Evolutionary conservation across 2,113 vertebrate species (phyloP).

Genomic region (Caloenas nicobarica): DNA sequence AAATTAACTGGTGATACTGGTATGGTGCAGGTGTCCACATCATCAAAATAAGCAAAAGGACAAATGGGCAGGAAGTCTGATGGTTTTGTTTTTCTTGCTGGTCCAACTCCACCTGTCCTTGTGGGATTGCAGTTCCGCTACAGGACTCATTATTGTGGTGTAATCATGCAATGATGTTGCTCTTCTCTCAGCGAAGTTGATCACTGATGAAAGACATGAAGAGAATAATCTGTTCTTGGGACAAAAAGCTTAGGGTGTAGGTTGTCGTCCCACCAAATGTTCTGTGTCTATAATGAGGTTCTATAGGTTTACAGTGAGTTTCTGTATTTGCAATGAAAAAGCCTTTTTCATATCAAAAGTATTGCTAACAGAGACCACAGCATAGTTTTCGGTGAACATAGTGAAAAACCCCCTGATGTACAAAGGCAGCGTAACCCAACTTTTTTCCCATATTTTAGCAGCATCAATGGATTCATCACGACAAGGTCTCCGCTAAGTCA

Average conservation of each 20-base stretch:
- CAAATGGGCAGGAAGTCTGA: neutral
- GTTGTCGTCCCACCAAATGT: neutral
- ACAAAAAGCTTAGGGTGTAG: neutral
- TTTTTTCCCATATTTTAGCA: neutral
- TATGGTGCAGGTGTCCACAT: neutral
- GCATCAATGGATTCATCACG: neutral
- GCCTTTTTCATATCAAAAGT: neutral
- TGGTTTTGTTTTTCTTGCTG: neutral
- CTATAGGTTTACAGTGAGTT: neutral
- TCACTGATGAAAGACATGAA: neutral
- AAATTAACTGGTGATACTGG: neutral
- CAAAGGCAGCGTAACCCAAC: neutral
- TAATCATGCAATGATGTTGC: rapidly evolving
- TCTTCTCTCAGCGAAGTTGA: neutral
- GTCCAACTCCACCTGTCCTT: neutral
- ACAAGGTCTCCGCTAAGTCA: neutral
- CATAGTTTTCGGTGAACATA: neutral
- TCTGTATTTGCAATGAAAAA: neutral
- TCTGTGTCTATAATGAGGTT: neutral
- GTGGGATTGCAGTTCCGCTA: rapidly evolving
- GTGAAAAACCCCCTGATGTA: neutral
- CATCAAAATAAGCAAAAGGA: neutral
- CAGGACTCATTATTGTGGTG: rapidly evolving
- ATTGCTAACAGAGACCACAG: neutral
- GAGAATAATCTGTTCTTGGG: neutral